Conservation (phyloP, 1,140 invertebrate genomes). For the Bursaphelenchus mucronatus region DNA sequence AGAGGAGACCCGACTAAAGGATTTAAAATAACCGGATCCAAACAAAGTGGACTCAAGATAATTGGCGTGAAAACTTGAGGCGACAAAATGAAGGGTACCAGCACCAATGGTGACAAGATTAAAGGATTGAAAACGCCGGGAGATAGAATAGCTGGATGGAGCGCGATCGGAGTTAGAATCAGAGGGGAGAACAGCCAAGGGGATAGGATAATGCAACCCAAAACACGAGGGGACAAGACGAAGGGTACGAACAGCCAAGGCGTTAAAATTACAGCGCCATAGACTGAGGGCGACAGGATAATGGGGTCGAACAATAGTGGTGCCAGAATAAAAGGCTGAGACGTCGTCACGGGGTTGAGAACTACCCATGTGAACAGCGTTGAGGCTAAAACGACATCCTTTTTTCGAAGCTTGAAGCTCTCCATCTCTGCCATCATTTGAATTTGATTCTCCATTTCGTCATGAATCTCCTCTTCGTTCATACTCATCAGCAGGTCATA, state of each 20-base stretch:
- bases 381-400: constrained; percentile 3
- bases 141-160: too few species aligned
- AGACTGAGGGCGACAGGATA: constrained; percentile 39
- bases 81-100: too few species aligned
- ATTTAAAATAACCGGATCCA: too few species aligned
- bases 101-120: too few species aligned
- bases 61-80: too few species aligned
- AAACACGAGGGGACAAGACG: constrained; percentile 45
- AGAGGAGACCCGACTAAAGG: too few species aligned
- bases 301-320: constrained; percentile 37
- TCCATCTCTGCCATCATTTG: constrained; percentile 34
- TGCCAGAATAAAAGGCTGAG: constrained; percentile 42
- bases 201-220: constrained; percentile 9
- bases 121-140: too few species aligned
- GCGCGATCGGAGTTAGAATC: too few species aligned
- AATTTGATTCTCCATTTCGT: constrained; percentile 34
- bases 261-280: neutral
- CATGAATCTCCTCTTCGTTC: constrained; percentile 22
- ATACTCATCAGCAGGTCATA: constrained; percentile 16
- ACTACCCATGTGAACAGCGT: neutral
- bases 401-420: constrained; percentile 29
- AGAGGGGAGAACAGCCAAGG: too few species aligned
- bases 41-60: too few species aligned
- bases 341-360: neutral
- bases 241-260: constrained; percentile 46